A percentile compares a stretch with the other conserved stretches of the same genome.
Conservation (phyloP, 2,888 invertebrate species). For the Tenthredo distinguenda region DNA sequence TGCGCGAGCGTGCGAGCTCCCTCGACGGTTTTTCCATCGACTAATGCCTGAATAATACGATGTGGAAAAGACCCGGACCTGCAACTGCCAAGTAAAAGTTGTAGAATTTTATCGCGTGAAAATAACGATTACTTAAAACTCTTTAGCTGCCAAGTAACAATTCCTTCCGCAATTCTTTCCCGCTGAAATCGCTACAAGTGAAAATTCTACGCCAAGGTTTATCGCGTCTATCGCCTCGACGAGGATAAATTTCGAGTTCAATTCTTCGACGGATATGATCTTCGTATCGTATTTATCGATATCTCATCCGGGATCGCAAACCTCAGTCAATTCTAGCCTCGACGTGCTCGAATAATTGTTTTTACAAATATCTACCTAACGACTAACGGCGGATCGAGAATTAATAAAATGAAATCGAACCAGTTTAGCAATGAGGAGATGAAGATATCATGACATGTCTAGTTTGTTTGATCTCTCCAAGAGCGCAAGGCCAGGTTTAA, state of each 20-base stretch:
- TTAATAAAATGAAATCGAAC: not conserved
- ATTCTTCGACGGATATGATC: not conserved
- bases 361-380: not conserved
- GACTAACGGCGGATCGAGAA: not conserved
- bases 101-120: conserved; percentile 35
- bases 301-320: not conserved
- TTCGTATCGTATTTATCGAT: not conserved
- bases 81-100: conserved; percentile 21
- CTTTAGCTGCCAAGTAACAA: conserved; percentile 19
- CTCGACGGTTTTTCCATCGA: not conserved
- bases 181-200: not conserved
- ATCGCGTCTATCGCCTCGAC: not conserved
- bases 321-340: not conserved
- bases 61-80: not conserved
- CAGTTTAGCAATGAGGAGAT: not conserved
- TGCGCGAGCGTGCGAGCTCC: not conserved
- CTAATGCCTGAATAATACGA: conserved; percentile 11
- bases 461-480: not conserved
- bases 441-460: not conserved
- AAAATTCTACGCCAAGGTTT: conserved; percentile 20
- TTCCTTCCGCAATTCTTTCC: not conserved
- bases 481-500: not conserved
- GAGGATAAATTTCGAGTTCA: not conserved
- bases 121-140: not conserved
- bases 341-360: not conserved